Evolutionary conservation across 2,888 invertebrate genomes (phyloP).

Genomic region (Limnephilus lunatus): DNA sequence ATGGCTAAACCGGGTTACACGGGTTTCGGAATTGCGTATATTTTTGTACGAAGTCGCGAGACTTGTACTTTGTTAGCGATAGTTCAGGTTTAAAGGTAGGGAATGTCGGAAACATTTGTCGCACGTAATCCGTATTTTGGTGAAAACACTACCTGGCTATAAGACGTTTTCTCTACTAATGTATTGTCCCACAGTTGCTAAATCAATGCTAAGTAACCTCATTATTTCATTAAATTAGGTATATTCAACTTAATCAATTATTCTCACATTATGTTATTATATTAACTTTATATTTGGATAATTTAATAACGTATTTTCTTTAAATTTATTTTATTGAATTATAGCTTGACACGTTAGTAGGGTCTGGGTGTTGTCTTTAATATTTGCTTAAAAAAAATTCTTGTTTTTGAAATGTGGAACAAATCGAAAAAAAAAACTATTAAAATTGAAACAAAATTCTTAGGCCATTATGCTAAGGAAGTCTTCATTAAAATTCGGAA

Average conservation of each 20-base stretch:
- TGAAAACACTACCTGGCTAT: constrained; percentile 49
- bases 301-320: no score
- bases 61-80: constrained; percentile 51
- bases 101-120: constrained; percentile 61
- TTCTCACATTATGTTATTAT: background rate
- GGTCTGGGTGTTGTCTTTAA: background rate
- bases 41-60: constrained; percentile 59
- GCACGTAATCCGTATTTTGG: constrained; percentile 54
- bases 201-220: background rate
- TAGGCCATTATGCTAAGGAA: background rate
- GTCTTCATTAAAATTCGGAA: background rate
- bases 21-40: constrained; percentile 60
- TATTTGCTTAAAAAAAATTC: background rate
- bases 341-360: background rate
- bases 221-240: background rate
- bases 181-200: background rate
- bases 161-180: background rate
- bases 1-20: constrained; percentile 54
- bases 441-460: background rate
- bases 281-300: background rate
- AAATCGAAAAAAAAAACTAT: no score
- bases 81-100: constrained; percentile 52
- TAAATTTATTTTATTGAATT: no score
- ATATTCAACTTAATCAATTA: background rate
- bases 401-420: background rate